These are phyloP conservation scores for Cacatua alba DNA, from an alignment of 2,113 vertebrate genomes.

Conservation along the genomic window DNA sequence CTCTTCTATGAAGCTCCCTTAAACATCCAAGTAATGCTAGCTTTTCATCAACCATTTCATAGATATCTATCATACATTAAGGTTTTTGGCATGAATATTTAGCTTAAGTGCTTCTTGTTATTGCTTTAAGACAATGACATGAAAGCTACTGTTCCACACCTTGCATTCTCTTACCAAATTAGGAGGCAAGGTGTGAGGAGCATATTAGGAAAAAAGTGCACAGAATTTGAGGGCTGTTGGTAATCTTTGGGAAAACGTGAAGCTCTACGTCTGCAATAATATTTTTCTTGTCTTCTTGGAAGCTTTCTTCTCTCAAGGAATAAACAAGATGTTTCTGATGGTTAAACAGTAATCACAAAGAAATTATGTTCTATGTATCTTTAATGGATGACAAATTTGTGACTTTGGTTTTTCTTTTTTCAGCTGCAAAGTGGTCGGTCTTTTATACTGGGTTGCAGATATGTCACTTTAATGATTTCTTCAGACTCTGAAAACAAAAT, in stretches of 20 bases:
- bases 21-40: not conserved
- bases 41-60: not conserved
- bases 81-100: not conserved
- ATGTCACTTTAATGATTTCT: slow-evolving; percentile 61
- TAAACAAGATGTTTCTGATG: not conserved
- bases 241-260: not conserved
- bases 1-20: not conserved
- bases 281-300: not conserved
- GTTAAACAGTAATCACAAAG: not conserved
- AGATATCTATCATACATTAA: not conserved
- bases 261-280: not conserved
- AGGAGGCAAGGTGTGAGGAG: not conserved
- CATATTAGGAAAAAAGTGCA: not conserved
- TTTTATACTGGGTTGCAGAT: slow-evolving; percentile 44
- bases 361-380: not conserved
- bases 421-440: not conserved
- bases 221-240: not conserved
- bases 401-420: not conserved
- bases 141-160: not conserved
- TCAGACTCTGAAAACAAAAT: slow-evolving; percentile 62
- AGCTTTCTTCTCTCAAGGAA: not conserved
- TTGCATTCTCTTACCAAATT: not conserved
- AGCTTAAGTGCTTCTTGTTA: not conserved
- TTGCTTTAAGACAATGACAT: not conserved
- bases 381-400: not conserved